These are phyloP conservation scores for Spheniscus humboldti DNA, from an alignment of 2,797 vertebrate genomes.

Conservation along the genomic window DNA sequence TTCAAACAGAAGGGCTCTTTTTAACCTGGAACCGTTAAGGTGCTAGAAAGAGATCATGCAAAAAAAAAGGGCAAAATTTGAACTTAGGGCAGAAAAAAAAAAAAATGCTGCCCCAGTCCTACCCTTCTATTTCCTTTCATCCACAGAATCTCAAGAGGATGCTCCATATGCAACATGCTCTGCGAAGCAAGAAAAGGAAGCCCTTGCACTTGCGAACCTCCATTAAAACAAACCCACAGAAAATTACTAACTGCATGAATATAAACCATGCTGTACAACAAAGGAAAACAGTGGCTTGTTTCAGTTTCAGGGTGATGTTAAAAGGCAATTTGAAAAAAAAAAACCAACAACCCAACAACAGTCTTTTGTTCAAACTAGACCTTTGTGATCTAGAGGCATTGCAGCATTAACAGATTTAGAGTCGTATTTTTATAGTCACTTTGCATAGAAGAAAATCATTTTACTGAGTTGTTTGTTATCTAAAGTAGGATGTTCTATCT, in stretches of 20 bases:
- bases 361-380: background rate
- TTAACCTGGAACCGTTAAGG: background rate
- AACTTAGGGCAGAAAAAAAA: background rate
- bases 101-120: background rate
- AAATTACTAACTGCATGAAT: background rate
- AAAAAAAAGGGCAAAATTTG: background rate
- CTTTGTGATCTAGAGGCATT: background rate
- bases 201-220: background rate
- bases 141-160: background rate
- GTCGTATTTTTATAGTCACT: background rate
- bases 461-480: background rate
- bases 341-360: background rate
- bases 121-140: background rate
- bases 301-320: background rate
- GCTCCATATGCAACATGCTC: background rate
- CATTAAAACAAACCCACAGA: background rate
- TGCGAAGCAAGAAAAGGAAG: background rate
- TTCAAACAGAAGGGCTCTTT: background rate
- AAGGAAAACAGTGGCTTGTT: background rate
- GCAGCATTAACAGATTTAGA: background rate
- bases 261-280: background rate
- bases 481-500: background rate
- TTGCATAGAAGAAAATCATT: background rate
- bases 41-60: background rate
- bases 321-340: background rate